Conservation (phyloP, 2,797 vertebrate genomes). For the Myripristis jacobus region DNA sequence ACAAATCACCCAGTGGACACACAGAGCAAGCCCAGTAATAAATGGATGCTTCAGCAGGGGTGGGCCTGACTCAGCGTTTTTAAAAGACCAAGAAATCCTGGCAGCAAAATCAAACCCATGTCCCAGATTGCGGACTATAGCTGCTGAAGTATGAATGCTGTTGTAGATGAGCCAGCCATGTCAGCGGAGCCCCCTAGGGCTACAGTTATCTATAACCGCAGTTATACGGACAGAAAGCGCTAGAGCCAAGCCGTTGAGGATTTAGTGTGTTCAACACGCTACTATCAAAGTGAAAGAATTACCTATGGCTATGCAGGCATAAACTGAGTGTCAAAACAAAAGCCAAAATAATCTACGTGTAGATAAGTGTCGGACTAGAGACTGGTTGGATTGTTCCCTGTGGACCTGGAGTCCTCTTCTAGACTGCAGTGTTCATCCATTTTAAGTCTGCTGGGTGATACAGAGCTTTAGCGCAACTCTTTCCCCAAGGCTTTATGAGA, state of each 20-base stretch:
- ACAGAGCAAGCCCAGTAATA: slow-evolving; percentile 50
- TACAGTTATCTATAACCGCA: slow-evolving; percentile 12
- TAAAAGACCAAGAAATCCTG: slow-evolving; percentile 30
- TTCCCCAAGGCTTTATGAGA: slow-evolving; percentile 14
- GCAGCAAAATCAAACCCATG: slow-evolving; percentile 25
- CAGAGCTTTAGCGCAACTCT: slow-evolving; percentile 12
- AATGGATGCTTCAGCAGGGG: slow-evolving; percentile 54
- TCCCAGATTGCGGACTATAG: slow-evolving; percentile 10
- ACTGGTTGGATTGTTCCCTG: slow-evolving; percentile 3
- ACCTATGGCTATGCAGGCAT: not conserved
- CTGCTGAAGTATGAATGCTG: slow-evolving; percentile 5
- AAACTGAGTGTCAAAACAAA: not conserved
- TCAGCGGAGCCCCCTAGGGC: slow-evolving; percentile 1
- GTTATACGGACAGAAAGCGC: not conserved
- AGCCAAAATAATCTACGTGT: not conserved
- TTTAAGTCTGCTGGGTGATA: slow-evolving; percentile 23
- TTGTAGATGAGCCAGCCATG: not conserved
- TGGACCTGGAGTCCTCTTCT: slow-evolving; percentile 3
- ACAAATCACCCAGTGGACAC: slow-evolving; percentile 53
- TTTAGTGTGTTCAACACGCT: slow-evolving; percentile 9
- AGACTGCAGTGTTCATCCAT: slow-evolving; percentile 4
- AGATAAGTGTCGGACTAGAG: slow-evolving; percentile 10
- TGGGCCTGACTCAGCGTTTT: slow-evolving; percentile 42
- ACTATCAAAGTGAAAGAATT: slow-evolving; percentile 2
- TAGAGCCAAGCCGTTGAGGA: not conserved